phyloP scores from a whole-genome alignment of 1,140 invertebrate species.

The Euura lappo region DNA sequence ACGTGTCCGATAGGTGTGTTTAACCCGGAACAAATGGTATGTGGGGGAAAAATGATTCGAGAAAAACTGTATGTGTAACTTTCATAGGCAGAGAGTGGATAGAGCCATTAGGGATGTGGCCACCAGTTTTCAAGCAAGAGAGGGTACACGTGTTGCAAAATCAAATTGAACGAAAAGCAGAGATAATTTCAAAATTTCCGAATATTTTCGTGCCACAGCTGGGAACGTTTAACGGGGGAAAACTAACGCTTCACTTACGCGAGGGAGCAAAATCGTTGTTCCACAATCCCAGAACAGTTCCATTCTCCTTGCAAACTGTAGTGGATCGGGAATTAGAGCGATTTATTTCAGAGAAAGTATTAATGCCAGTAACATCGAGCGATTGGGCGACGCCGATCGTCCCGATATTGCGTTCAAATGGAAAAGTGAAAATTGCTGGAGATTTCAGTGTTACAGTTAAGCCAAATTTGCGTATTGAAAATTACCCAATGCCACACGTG shows the following conservation, averaged over 20 bases:
- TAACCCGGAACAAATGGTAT: slow-evolving; percentile 1
- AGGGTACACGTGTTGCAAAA: background rate
- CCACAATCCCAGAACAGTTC: slow-evolving; percentile 37
- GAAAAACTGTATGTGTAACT: slow-evolving; percentile 13
- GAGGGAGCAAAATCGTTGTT: slow-evolving; percentile 38
- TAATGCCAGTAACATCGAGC: too few relatives aligned
- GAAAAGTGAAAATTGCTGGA: slow-evolving; percentile 30
- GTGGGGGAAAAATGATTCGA: background rate
- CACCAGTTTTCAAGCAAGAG: background rate
- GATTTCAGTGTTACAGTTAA: slow-evolving; percentile 36
- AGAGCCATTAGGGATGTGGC: slow-evolving; percentile 3
- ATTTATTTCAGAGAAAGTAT: too few relatives aligned
- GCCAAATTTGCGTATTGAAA: slow-evolving; percentile 25
- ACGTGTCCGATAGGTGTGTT: background rate
- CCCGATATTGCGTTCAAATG: slow-evolving; percentile 35
- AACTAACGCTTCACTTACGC: slow-evolving; percentile 30
- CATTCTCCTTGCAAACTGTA: slow-evolving; percentile 33
- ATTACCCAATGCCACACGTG: slow-evolving; percentile 34
- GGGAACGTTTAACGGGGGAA: slow-evolving; percentile 22
- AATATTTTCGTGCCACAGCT: slow-evolving; percentile 22
- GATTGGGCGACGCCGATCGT: slow-evolving; percentile 52
- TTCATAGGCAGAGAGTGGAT: slow-evolving; percentile 16
- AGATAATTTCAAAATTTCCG: slow-evolving; percentile 2
- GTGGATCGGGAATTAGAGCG: slow-evolving; percentile 38
- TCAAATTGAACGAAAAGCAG: background rate